Evolutionary conservation across 1,140 invertebrate genomes (phyloP).

Genomic region (Drosophila kikkawai): DNA sequence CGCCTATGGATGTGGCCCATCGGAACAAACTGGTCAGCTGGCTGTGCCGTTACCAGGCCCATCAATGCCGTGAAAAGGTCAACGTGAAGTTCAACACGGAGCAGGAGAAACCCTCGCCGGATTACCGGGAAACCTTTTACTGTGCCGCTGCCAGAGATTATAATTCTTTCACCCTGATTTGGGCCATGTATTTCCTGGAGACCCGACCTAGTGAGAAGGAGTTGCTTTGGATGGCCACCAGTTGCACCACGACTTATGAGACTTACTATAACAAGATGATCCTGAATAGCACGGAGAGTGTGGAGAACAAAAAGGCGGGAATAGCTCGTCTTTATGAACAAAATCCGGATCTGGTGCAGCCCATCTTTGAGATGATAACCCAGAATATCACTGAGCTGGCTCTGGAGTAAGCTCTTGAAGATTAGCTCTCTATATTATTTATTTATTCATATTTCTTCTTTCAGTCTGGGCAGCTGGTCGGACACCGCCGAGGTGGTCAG

Average conservation of each 20-base stretch:
- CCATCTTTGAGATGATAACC: conserved; percentile 57
- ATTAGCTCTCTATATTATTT: neutral
- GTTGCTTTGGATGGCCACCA: conserved; percentile 53
- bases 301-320: conserved; percentile 51
- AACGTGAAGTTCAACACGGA: conserved; percentile 16
- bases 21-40: conserved; percentile 84
- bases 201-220: conserved; percentile 37
- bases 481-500: conserved; percentile 81
- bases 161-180: conserved; percentile 12
- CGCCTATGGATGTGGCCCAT: conserved; percentile 76
- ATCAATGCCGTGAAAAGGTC: conserved; percentile 82
- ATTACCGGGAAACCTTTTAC: conserved; percentile 87
- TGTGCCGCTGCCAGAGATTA: conserved; percentile 86
- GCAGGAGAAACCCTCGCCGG: conserved; percentile 76
- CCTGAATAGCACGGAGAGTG: neutral
- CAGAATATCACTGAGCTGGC: conserved; percentile 42
- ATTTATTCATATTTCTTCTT: conserved; percentile 24
- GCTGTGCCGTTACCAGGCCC: conserved; percentile 85
- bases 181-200: conserved; percentile 30
- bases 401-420: conserved; percentile 41
- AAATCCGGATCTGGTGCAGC: conserved; percentile 79
- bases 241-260: conserved; percentile 50
- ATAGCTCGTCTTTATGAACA: conserved; percentile 83
- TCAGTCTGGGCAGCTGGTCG: conserved; percentile 76
- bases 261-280: conserved; percentile 47